Evolutionary conservation across 2,113 vertebrate genomes (phyloP).

Genomic region (Bothrops jararaca): DNA sequence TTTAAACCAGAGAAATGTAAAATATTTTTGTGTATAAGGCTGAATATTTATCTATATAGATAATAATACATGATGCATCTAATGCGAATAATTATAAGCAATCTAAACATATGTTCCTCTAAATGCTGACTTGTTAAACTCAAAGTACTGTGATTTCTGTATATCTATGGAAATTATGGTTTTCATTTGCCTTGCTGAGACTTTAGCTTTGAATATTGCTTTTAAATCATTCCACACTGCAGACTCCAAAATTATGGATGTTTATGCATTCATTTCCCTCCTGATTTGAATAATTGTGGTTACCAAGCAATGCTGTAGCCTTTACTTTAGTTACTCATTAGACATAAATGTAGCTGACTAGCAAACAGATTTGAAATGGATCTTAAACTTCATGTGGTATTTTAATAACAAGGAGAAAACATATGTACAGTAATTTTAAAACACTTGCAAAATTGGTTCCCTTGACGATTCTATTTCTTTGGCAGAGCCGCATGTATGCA

Average conservation of each 20-base stretch:
- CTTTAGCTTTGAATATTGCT: background rate
- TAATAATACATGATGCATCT: background rate
- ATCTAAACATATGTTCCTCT: background rate
- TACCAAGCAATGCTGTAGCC: background rate
- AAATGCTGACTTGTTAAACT: background rate
- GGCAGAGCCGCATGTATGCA: background rate
- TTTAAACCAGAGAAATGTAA: background rate
- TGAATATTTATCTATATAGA: background rate
- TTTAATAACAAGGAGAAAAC: background rate
- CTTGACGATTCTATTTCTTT: background rate
- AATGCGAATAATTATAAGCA: background rate
- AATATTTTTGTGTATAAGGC: background rate
- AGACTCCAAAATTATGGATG: slow-evolving; percentile 6
- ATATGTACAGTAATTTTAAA: background rate
- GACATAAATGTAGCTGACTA: background rate
- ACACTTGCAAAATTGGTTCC: background rate
- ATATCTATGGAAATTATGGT: background rate
- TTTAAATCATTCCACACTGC: background rate
- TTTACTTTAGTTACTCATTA: background rate
- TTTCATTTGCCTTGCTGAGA: background rate
- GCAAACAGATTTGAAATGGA: background rate
- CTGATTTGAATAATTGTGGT: background rate
- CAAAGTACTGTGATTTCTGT: background rate
- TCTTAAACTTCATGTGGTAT: background rate
- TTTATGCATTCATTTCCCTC: background rate